phyloP scores from a whole-genome alignment of 1,140 invertebrate genomes.

The Mycetomoellerius zeteki region DNA sequence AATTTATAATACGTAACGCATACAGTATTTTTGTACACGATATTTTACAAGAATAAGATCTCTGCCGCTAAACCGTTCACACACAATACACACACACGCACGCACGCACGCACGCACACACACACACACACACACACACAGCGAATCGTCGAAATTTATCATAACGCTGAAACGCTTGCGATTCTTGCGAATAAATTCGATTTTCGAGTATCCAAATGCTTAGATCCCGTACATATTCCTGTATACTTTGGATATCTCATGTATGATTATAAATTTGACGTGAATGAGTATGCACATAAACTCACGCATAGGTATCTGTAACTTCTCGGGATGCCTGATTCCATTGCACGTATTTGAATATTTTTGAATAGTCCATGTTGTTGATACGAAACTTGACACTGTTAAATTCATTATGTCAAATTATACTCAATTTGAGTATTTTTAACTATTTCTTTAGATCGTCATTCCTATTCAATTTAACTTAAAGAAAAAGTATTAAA shows the following conservation, averaged over 20 bases:
- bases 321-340: not conserved
- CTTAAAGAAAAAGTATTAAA: too few species aligned
- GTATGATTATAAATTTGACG: not conserved
- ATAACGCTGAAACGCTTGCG: not conserved
- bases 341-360: not conserved
- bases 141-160: not conserved
- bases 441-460: too few species aligned
- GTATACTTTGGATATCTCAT: not conserved
- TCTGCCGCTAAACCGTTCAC: slow-evolving; percentile 25
- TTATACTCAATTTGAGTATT: too few species aligned
- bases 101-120: too few species aligned
- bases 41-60: too few species aligned
- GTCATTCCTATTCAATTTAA: too few species aligned
- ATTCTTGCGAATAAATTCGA: not conserved
- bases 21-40: too few species aligned
- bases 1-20: too few species aligned
- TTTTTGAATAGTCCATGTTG: not conserved
- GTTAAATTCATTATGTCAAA: too few species aligned
- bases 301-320: not conserved
- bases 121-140: too few species aligned
- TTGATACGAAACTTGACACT: not conserved
- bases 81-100: too few species aligned
- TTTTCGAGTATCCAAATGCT: slow-evolving; percentile 5
- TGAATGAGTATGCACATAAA: not conserved
- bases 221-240: not conserved